Evolutionary conservation across 1,140 invertebrate genomes (phyloP).

Genomic region (Solenopsis invicta): DNA sequence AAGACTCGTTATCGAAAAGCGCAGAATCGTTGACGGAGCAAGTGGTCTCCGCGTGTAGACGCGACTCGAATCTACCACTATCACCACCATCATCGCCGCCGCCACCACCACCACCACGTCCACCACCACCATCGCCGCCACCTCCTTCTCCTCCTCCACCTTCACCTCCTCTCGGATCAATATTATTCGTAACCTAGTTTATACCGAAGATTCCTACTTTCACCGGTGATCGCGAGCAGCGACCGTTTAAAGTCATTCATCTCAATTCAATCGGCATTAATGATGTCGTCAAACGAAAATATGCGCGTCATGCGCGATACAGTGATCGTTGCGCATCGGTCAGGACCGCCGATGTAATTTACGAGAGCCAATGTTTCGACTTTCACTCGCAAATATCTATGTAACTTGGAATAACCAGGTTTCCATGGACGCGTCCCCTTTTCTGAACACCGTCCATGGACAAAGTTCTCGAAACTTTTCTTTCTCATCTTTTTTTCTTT

Average conservation of each 20-base stretch:
- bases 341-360: conserved; percentile 59
- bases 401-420: not conserved
- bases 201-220: conserved; percentile 72
- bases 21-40: not conserved
- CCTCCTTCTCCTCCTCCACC: not conserved
- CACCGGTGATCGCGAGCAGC: conserved; percentile 62
- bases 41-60: not conserved
- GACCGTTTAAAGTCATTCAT: conserved; percentile 68
- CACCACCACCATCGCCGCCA: not conserved
- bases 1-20: not conserved
- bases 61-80: conserved; percentile 16
- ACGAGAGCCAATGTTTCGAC: conserved; percentile 58
- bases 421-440: conserved; percentile 14
- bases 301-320: conserved; percentile 66
- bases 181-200: conserved; percentile 73
- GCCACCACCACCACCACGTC: not conserved
- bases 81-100: not conserved
- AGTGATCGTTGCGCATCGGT: conserved; percentile 43
- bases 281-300: conserved; percentile 32
- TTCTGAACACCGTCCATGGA: not conserved
- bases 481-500: not conserved
- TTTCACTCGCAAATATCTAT: conserved; percentile 60
- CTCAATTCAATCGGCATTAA: conserved; percentile 41
- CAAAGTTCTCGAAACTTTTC: not conserved
- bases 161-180: conserved; percentile 32